Conservation (phyloP, 1,140 invertebrate genomes). For the Drosophila aff. region DNA sequence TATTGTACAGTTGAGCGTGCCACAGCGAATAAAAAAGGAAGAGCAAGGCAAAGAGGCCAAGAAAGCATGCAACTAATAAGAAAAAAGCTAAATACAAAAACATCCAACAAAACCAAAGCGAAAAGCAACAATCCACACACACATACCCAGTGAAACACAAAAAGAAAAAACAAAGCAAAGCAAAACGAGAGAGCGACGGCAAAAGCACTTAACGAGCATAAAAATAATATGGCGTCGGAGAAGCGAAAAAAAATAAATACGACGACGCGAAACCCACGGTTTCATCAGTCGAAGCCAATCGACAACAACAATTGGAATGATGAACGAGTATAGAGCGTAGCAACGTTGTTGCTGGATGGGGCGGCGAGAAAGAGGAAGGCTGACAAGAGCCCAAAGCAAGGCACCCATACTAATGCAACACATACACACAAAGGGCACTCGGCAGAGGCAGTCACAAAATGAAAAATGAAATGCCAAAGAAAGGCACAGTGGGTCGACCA, state of each 20-base stretch:
- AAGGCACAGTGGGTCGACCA: conserved; percentile 60
- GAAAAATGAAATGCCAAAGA: conserved; percentile 74
- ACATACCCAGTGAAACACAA: neutral
- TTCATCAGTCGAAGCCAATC: conserved; percentile 32
- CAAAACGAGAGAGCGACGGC: conserved; percentile 52
- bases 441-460: conserved; percentile 61
- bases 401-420: conserved; percentile 51
- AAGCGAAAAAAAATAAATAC: conserved; percentile 15
- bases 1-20: conserved; percentile 76
- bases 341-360: conserved; percentile 24
- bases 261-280: conserved; percentile 23
- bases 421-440: conserved; percentile 32
- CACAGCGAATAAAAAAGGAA: conserved; percentile 35
- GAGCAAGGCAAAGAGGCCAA: conserved; percentile 21
- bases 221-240: conserved; percentile 78
- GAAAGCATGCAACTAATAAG: conserved; percentile 59
- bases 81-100: conserved; percentile 56
- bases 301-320: conserved; percentile 63
- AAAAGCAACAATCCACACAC: conserved; percentile 20
- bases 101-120: conserved; percentile 9
- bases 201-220: conserved; percentile 69
- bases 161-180: conserved; percentile 44
- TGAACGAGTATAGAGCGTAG: conserved; percentile 41
- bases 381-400: conserved; percentile 63
- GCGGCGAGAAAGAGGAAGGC: conserved; percentile 10